Evolutionary conservation across 1,140 invertebrate genomes (phyloP).

Genomic region (Batillaria attramentaria): DNA sequence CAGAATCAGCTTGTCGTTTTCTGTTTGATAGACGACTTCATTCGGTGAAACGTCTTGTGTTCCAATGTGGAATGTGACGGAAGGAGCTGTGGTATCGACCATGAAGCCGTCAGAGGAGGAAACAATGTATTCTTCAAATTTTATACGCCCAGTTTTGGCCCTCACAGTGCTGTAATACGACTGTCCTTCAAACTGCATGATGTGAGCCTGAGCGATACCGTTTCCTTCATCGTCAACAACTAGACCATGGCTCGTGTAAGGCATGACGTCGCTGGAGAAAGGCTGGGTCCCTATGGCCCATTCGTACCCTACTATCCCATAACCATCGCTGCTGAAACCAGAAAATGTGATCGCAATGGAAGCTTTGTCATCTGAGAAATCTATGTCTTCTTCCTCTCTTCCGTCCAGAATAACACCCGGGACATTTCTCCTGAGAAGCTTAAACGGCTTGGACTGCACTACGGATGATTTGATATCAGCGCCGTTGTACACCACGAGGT

Average conservation of each 20-base stretch:
- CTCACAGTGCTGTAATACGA: constrained; percentile 47
- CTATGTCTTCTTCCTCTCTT: constrained; percentile 34
- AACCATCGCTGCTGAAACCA: constrained; percentile 52
- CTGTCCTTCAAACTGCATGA: constrained; percentile 41
- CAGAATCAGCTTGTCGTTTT: constrained; percentile 1
- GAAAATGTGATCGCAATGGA: constrained; percentile 46
- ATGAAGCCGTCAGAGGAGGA: constrained; percentile 49
- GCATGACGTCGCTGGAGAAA: constrained; percentile 42
- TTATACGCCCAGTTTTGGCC: constrained; percentile 45
- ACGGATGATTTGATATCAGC: constrained; percentile 35
- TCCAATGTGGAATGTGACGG: constrained; percentile 27
- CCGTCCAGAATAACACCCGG: constrained; percentile 50
- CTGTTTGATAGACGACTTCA: constrained; percentile 18
- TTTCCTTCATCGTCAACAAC: constrained; percentile 37
- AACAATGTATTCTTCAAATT: constrained; percentile 48
- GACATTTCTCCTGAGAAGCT: constrained; percentile 44
- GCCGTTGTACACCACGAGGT: constrained; percentile 46
- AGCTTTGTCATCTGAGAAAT: constrained; percentile 46
- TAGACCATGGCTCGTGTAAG: constrained; percentile 48
- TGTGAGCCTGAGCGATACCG: constrained; percentile 45
- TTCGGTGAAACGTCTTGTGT: background rate
- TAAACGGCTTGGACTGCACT: constrained; percentile 40
- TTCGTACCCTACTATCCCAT: constrained; percentile 47
- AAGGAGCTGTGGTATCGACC: constrained; percentile 39
- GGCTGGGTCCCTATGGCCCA: constrained; percentile 52